Percentiles rank a stretch among this genome's conserved stretches.
Conservation (phyloP, 2,113 vertebrate species). For the Arvicanthis niloticus region DNA sequence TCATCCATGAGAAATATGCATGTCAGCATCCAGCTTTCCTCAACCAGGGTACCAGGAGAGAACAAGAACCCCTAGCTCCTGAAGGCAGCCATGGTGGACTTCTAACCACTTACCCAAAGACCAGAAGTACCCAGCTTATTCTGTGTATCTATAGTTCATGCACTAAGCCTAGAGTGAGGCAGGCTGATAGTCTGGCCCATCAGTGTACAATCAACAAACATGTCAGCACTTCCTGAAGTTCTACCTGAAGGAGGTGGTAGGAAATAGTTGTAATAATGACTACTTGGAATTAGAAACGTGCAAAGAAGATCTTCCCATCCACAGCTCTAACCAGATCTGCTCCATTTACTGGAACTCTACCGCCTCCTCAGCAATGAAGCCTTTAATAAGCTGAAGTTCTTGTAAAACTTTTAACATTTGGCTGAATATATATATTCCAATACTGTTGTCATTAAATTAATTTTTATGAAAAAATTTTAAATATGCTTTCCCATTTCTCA, state of each 20-base stretch:
- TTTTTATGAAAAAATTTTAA: conserved; percentile 29
- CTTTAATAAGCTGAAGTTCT: neutral
- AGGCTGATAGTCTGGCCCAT: neutral
- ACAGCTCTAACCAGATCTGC: neutral
- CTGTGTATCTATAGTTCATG: neutral
- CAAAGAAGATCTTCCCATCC: neutral
- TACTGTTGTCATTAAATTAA: conserved; percentile 27
- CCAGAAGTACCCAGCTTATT: neutral
- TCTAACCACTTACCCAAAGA: neutral
- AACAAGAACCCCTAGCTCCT: neutral
- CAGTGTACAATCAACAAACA: neutral
- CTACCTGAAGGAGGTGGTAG: neutral
- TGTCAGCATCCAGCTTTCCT: neutral
- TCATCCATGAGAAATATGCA: neutral
- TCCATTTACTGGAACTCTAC: neutral
- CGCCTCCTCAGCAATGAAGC: neutral
- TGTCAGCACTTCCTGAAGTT: neutral
- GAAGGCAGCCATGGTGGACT: neutral
- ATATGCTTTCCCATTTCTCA: conserved; percentile 20
- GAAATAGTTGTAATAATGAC: neutral
- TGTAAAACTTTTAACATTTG: neutral
- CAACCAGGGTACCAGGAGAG: neutral
- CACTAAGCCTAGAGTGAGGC: neutral
- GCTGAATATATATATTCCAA: neutral
- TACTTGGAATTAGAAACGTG: neutral